Evolutionary conservation across 2,888 invertebrate species (phyloP).

Genomic region (Parasteatoda lunata): DNA sequence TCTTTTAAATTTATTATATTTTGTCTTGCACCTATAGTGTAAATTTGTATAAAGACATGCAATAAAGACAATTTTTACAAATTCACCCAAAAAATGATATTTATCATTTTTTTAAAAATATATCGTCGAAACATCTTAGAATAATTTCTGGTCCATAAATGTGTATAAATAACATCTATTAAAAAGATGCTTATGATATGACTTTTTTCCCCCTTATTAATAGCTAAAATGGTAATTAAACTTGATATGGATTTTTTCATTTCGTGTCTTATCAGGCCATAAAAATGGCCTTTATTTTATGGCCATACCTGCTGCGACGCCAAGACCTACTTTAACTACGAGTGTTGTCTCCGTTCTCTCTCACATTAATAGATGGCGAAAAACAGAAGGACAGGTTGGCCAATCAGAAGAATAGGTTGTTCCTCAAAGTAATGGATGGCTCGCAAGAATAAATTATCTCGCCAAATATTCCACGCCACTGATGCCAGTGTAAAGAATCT

Average conservation of each 20-base stretch:
- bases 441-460: background rate
- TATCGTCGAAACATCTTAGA: too few species aligned
- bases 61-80: too few species aligned
- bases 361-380: slow-evolving; percentile 40
- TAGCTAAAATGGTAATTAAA: background rate
- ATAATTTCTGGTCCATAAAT: background rate
- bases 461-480: too few species aligned
- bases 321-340: background rate
- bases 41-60: too few species aligned
- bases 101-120: too few species aligned
- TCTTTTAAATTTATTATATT: too few species aligned
- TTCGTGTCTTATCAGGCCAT: background rate
- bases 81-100: too few species aligned
- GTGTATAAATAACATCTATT: background rate
- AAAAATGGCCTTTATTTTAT: background rate
- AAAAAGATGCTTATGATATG: background rate
- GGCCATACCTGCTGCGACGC: background rate
- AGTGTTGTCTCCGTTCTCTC: slow-evolving; percentile 59
- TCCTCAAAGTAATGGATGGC: background rate
- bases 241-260: background rate
- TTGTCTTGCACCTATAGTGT: too few species aligned
- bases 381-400: slow-evolving; percentile 22
- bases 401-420: background rate
- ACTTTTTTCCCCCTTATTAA: background rate
- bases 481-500: too few species aligned